These are phyloP conservation scores for cattle (Bos taurus) DNA, from an alignment of 2,113 vertebrate species.

Conservation along the genomic window DNA sequence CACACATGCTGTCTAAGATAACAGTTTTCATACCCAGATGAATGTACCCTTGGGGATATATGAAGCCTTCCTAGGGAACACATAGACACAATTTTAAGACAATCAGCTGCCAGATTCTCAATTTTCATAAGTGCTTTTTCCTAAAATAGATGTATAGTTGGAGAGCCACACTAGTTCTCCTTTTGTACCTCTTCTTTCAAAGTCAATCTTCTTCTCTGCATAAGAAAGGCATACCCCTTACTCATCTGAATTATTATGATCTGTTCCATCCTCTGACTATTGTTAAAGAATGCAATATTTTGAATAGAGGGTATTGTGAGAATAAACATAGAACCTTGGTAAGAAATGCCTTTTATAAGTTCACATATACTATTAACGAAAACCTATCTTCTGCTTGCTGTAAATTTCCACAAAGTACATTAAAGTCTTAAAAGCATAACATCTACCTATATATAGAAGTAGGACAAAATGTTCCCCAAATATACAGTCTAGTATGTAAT, in stretches of 20 bases:
- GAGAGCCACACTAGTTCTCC: neutral
- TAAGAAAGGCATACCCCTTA: neutral
- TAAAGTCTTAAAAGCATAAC: conserved; percentile 3
- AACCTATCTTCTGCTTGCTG: neutral
- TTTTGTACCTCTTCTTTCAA: conserved; percentile 6
- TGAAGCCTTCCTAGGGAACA: neutral
- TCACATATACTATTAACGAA: neutral
- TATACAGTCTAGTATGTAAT: neutral
- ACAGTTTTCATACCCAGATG: neutral
- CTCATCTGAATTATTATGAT: neutral
- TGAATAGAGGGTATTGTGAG: neutral
- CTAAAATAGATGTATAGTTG: conserved; percentile 5
- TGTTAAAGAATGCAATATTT: neutral
- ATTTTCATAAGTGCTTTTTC: neutral
- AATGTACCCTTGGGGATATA: neutral
- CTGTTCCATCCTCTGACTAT: neutral
- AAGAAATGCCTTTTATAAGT: neutral
- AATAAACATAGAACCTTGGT: neutral
- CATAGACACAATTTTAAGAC: neutral
- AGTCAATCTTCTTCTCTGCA: neutral
- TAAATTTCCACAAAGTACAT: conserved; percentile 36
- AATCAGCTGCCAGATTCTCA: neutral
- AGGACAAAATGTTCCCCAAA: neutral
- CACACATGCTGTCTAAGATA: neutral
- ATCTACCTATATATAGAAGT: neutral